These are phyloP conservation scores for Cromileptes altivelis DNA, from an alignment of 2,113 vertebrate genomes.

Conservation along the genomic window DNA sequence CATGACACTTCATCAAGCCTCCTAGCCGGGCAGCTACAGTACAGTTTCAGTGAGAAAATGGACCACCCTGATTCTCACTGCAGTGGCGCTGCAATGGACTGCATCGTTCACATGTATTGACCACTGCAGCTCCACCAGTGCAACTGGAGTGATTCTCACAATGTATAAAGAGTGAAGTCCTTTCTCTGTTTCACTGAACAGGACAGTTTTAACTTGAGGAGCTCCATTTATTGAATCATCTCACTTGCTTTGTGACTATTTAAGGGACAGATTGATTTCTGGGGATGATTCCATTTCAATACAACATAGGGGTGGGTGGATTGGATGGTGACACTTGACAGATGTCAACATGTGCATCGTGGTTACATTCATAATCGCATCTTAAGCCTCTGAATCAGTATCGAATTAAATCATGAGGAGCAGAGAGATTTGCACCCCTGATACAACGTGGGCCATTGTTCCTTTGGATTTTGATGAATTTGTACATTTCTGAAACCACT, in stretches of 20 bases:
- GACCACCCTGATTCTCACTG: slow-evolving; percentile 27
- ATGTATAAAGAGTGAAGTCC: background rate
- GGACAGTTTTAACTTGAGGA: background rate
- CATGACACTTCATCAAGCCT: slow-evolving; percentile 37
- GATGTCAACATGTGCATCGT: no score
- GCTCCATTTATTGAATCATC: background rate
- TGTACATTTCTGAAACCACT: background rate
- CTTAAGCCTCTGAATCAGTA: no score
- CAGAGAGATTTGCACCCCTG: no score
- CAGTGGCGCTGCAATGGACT: slow-evolving; percentile 13
- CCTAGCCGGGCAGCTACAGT: slow-evolving; percentile 18
- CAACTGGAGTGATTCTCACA: background rate
- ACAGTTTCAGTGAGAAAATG: slow-evolving; percentile 17
- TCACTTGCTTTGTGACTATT: background rate
- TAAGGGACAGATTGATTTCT: background rate
- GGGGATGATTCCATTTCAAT: background rate
- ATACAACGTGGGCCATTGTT: no score
- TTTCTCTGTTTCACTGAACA: background rate
- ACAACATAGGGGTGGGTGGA: background rate
- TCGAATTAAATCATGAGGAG: no score
- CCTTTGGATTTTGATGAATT: background rate
- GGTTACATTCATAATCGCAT: no score
- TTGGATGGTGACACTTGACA: no score
- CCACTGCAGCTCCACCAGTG: slow-evolving; percentile 10
- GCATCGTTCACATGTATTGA: background rate